Evolutionary conservation across 2,888 invertebrate genomes (phyloP).

Genomic region (Heteromurus nitidus): DNA sequence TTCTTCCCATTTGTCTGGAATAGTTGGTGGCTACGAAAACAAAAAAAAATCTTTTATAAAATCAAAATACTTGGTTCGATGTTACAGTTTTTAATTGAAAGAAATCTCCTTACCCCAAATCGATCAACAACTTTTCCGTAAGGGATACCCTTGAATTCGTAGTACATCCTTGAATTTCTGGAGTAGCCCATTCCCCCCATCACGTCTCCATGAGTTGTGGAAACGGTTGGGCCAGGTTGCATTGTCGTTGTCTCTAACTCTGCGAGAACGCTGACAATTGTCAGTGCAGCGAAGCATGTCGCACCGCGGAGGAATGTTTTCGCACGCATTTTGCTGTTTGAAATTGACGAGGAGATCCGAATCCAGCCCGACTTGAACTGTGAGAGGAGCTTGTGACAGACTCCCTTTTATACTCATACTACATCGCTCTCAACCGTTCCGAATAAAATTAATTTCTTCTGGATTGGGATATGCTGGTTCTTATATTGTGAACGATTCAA

Average conservation of each 20-base stretch:
- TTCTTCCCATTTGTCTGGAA: slow-evolving; percentile 65
- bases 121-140: slow-evolving; percentile 37
- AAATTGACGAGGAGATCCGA: too few relatives aligned
- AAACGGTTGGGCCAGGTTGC: slow-evolving; percentile 1
- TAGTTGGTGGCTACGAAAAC: slow-evolving; percentile 24
- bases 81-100: neutral
- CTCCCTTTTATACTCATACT: too few relatives aligned
- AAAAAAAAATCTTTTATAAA: neutral
- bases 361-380: too few relatives aligned
- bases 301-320: neutral
- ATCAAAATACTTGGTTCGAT: neutral
- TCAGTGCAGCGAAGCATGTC: slow-evolving; percentile 17
- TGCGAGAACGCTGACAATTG: slow-evolving; percentile 30
- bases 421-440: too few relatives aligned
- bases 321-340: slow-evolving; percentile 5
- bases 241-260: neutral
- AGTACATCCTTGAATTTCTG: slow-evolving; percentile 31
- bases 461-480: too few relatives aligned
- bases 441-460: too few relatives aligned
- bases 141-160: slow-evolving; percentile 38
- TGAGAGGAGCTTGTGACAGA: neutral
- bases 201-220: slow-evolving; percentile 20
- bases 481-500: too few relatives aligned
- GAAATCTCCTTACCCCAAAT: slow-evolving; percentile 36
- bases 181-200: slow-evolving; percentile 24